Evolutionary conservation across 2,113 vertebrate species (phyloP).

Genomic region (Ahaetulla prasina): DNA sequence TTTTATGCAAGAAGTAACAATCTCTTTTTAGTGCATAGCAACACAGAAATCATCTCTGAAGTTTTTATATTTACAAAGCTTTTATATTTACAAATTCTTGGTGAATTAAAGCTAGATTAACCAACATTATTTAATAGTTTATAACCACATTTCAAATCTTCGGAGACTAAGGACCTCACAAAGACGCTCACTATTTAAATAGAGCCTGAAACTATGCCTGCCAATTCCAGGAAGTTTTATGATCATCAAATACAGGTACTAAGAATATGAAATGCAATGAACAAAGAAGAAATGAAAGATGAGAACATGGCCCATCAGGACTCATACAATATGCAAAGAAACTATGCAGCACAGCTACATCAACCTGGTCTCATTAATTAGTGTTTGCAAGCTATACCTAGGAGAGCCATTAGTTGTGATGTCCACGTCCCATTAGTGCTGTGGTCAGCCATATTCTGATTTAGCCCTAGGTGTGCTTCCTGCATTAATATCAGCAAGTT

Average conservation of each 20-base stretch:
- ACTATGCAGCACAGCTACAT: neutral
- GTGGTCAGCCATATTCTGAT: constrained; percentile 5
- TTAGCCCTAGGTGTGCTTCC: neutral
- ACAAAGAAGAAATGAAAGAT: neutral
- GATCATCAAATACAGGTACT: neutral
- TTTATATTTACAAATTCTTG: neutral
- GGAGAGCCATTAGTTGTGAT: neutral
- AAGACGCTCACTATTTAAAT: neutral
- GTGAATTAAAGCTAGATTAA: neutral
- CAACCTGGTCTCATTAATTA: neutral
- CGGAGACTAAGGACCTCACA: neutral
- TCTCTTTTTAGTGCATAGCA: neutral
- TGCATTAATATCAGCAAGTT: neutral
- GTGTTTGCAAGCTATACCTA: neutral
- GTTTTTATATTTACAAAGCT: neutral
- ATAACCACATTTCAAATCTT: neutral
- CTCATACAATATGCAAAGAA: constrained; percentile 2
- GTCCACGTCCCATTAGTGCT: neutral
- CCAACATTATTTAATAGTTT: neutral
- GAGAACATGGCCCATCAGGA: neutral
- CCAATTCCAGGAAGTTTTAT: neutral
- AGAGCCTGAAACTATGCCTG: neutral
- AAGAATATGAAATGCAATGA: neutral
- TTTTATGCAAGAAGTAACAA: neutral
- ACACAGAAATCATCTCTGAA: neutral